phyloP scores from a whole-genome alignment of 2,797 vertebrate species.

The Perodicticus potto region DNA sequence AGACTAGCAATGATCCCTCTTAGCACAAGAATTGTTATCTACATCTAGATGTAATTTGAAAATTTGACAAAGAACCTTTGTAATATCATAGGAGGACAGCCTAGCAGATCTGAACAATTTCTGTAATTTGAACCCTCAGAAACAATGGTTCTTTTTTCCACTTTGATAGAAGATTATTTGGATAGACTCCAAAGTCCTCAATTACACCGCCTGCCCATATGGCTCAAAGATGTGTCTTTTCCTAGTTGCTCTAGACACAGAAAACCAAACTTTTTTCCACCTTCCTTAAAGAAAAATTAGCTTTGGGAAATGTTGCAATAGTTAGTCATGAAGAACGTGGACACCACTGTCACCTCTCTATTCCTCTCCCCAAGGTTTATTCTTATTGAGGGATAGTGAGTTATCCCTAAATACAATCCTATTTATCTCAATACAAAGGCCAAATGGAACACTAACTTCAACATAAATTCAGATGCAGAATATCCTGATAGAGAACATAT shows the following conservation, averaged over 20 bases:
- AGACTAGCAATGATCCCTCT: conserved; percentile 55
- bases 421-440: background rate
- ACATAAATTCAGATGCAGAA: background rate
- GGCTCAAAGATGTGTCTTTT: conserved; percentile 51
- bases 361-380: background rate
- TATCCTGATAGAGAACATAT: background rate
- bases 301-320: conserved; percentile 23
- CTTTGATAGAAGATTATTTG: conserved; percentile 52
- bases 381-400: background rate
- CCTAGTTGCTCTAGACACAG: conserved; percentile 51
- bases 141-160: conserved; percentile 76
- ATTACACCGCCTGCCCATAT: conserved; percentile 50
- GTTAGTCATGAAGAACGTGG: background rate
- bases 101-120: conserved; percentile 51
- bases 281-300: conserved; percentile 36
- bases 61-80: conserved; percentile 67
- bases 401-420: background rate
- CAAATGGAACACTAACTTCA: background rate
- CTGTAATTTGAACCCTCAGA: conserved; percentile 50
- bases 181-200: conserved; percentile 63
- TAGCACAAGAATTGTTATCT: conserved; percentile 51
- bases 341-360: background rate
- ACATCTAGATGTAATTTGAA: conserved; percentile 53
- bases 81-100: background rate
- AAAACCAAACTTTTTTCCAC: background rate